Percentiles rank a stretch among this genome's conserved stretches.
phyloP scores from a whole-genome alignment of 2,888 invertebrate genomes.

The Camponotus fellah region DNA sequence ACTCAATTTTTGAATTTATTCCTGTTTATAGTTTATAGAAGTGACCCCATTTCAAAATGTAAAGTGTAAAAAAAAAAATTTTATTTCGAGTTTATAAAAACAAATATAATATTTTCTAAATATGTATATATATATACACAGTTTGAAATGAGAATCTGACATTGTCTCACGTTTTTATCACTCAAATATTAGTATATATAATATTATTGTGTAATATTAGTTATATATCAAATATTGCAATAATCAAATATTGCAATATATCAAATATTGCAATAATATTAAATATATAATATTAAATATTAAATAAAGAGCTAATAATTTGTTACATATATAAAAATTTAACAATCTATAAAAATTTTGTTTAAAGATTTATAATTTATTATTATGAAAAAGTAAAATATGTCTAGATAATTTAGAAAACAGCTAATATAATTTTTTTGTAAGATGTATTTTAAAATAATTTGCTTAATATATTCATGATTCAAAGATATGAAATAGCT shows the following conservation, averaged over 20 bases:
- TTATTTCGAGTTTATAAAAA: background rate
- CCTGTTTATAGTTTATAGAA: background rate
- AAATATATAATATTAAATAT: too few relatives aligned
- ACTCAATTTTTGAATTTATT: constrained; percentile 33
- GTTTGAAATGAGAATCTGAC: background rate
- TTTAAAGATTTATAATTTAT: background rate
- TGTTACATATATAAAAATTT: too few relatives aligned
- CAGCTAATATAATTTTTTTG: background rate
- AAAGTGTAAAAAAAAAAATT: background rate
- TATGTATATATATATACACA: background rate
- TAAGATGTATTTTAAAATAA: background rate
- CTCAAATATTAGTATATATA: background rate
- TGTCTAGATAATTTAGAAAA: background rate
- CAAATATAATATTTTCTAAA: background rate
- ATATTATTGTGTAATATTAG: background rate
- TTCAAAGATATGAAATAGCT: background rate
- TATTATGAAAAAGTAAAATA: background rate
- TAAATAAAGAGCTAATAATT: background rate
- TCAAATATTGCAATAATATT: background rate
- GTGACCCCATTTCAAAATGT: background rate
- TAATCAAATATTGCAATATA: background rate
- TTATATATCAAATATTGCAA: background rate
- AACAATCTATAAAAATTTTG: background rate
- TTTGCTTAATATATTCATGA: background rate
- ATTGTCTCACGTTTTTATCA: background rate